These are phyloP conservation scores for Octopus sinensis DNA, from an alignment of 1,140 invertebrate genomes.

Conservation along the genomic window DNA sequence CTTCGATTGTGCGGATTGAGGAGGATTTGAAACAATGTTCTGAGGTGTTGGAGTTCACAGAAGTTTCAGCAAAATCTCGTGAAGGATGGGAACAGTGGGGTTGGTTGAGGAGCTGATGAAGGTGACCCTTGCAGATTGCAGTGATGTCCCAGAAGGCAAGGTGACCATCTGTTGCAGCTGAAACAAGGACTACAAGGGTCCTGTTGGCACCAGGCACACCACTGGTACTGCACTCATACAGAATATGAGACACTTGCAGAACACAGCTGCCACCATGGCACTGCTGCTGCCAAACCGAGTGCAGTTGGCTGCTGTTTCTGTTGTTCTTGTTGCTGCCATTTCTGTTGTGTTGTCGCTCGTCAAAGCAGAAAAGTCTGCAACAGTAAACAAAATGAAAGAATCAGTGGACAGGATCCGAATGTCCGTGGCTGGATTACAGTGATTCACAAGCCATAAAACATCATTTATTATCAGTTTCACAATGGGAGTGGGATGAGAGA, in stretches of 20 bases:
- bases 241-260: constrained; percentile 40
- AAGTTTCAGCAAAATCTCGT: too few species aligned
- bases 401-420: background rate
- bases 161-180: constrained; percentile 67
- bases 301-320: constrained; percentile 20
- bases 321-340: too few species aligned
- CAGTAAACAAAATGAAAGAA: constrained; percentile 15
- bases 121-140: constrained; percentile 8
- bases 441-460: background rate
- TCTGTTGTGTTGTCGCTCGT: constrained; percentile 25
- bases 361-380: constrained; percentile 49
- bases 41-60: too few species aligned
- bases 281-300: constrained; percentile 34
- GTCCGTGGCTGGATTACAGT: background rate
- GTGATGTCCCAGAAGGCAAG: constrained; percentile 67
- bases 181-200: constrained; percentile 53
- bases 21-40: too few species aligned
- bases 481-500: too few species aligned
- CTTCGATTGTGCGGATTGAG: too few species aligned
- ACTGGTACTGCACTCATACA: background rate
- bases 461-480: too few species aligned
- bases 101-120: background rate
- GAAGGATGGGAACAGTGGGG: too few species aligned
- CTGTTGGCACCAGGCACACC: background rate
- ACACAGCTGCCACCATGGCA: constrained; percentile 49